Conservation (phyloP, 1,140 invertebrate species). For the Panonychus citri region DNA sequence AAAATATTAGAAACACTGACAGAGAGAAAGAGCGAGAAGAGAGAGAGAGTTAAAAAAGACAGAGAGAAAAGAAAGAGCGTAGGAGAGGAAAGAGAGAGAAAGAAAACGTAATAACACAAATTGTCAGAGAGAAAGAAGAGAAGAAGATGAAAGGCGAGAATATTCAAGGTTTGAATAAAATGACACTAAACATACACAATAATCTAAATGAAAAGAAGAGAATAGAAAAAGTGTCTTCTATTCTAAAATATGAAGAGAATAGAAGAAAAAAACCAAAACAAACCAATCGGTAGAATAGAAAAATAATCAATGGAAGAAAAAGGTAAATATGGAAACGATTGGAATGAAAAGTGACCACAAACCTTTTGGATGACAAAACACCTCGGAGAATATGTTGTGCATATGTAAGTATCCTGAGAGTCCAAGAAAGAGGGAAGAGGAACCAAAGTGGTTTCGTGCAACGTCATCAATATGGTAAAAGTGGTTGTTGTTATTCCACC, state of each 20-base stretch:
- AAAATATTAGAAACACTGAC: neutral
- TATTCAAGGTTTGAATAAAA: no score
- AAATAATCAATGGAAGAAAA: no score
- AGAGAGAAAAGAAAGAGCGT: neutral
- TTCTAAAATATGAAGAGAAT: no score
- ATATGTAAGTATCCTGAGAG: slow-evolving; percentile 33
- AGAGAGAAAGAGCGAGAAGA: neutral
- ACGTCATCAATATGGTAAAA: neutral
- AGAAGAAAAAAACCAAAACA: no score
- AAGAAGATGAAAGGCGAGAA: neutral
- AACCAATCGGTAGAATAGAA: no score
- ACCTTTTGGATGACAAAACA: slow-evolving; percentile 38
- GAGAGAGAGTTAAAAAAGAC: slow-evolving; percentile 1
- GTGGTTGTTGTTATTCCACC: neutral
- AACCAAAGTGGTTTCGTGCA: neutral
- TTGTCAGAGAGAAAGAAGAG: neutral
- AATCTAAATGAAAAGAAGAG: no score
- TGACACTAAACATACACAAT: no score
- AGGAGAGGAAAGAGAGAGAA: neutral
- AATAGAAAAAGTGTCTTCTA: no score
- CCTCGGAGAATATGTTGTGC: slow-evolving; percentile 32
- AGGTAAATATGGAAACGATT: no score
- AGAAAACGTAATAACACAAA: neutral
- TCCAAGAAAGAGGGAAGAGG: slow-evolving; percentile 19
- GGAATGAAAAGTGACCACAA: no score